Conservation (phyloP, 2,113 vertebrate genomes). For the Mirza zaza region DNA sequence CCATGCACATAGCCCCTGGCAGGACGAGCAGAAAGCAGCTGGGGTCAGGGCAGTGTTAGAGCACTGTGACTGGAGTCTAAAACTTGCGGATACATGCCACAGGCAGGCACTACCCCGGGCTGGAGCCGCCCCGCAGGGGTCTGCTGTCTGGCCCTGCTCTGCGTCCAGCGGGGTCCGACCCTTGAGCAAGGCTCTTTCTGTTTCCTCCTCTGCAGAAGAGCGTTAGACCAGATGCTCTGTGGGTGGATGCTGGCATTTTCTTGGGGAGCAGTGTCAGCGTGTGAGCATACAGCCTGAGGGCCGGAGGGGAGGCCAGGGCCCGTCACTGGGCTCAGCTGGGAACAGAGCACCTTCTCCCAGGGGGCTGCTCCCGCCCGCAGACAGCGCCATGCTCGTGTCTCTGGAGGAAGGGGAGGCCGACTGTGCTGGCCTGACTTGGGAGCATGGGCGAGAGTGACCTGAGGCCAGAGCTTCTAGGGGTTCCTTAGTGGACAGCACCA, state of each 20-base stretch:
- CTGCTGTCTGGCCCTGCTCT: background rate
- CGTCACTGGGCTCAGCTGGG: background rate
- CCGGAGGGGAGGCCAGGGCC: background rate
- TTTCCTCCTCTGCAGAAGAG: background rate
- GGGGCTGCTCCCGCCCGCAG: background rate
- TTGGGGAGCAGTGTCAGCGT: accelerated
- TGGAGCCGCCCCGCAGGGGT: accelerated
- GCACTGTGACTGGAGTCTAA: accelerated
- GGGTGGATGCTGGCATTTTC: background rate
- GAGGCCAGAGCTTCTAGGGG: background rate
- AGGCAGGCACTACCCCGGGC: background rate
- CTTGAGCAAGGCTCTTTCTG: background rate
- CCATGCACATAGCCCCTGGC: background rate
- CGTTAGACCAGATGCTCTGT: background rate
- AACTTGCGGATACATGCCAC: background rate
- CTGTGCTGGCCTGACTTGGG: background rate
- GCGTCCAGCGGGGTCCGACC: background rate
- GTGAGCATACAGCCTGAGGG: background rate
- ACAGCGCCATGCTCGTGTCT: background rate
- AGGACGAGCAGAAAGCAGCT: background rate
- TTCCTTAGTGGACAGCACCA: background rate
- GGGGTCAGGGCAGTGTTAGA: background rate
- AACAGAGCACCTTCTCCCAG: background rate
- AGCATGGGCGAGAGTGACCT: background rate
- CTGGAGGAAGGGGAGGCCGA: background rate